Evolutionary conservation across 2,888 invertebrate species (phyloP), one percentile per base, ranked within the genome.

Genomic region (Steinernema carpocapsae): DNA sequence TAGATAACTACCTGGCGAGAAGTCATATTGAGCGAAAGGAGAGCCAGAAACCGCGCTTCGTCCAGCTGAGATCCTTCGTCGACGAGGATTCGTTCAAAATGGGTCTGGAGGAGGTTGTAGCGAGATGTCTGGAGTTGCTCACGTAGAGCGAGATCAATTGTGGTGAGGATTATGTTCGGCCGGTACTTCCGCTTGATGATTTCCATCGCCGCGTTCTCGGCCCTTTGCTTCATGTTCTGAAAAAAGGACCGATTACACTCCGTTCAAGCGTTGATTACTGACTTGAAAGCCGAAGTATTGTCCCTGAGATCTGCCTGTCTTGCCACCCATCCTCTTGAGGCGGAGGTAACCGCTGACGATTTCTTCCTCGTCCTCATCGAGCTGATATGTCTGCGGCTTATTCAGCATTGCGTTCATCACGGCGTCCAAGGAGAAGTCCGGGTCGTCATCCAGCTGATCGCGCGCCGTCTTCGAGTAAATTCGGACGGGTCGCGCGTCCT

Each of bases 31-130:
- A 48, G 48, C n/a, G 48, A 48, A 17, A 56, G 56, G n/a, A 56
- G 26, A 10, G 26, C 26, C 6, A 24, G 3, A 6, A 56, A 19
- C 6, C 26, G 19, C 6, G 56, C 24, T 22, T 56, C 56, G 22
- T 56, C 56, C 22, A 56, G 26, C 56, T 56, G 56, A 3, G 56
- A 56, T 6, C 6, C 56, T 26, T 56, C 56, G 56, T 56, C 56
- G 2, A 56, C 22, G 7, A 56, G 26, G 12, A 56, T 26, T 26
- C 56, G 56, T 7, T 3, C 4, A 26, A 56, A 56, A 3, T 56
- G 3, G 6, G 4, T 6, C 26, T 26, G 19, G 24, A 3, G 6
- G 4, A 56, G 56, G 26, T 3, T 24, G 19, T 6, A 3, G 4
- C 26, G 6, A 4, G 6, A 24, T 10, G 1, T 56, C 6, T 10